Conservation (phyloP, 2,113 vertebrate genomes). For the Galeopterus variegatus region DNA sequence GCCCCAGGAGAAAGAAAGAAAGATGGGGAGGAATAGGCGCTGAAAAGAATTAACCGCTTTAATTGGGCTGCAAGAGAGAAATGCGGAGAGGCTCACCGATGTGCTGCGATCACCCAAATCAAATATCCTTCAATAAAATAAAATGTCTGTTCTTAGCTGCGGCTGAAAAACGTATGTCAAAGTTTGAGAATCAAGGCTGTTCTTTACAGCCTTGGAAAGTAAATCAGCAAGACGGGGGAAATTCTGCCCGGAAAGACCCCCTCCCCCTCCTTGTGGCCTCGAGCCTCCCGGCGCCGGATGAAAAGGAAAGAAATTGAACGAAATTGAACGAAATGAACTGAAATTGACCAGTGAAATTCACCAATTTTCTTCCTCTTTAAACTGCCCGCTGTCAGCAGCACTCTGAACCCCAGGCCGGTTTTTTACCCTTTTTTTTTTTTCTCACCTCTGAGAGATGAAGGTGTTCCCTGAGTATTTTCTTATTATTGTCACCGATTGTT, state of each 20-base stretch:
- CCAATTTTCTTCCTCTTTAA: slow-evolving; percentile 86
- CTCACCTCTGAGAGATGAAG: slow-evolving; percentile 80
- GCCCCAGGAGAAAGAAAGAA: slow-evolving; percentile 76
- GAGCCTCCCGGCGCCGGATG: slow-evolving; percentile 78
- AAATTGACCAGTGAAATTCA: slow-evolving; percentile 86
- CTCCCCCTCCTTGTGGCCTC: slow-evolving; percentile 74
- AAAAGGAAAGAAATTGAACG: slow-evolving; percentile 87
- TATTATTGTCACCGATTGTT: slow-evolving; percentile 79
- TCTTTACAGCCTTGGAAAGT: slow-evolving; percentile 63
- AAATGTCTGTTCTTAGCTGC: slow-evolving; percentile 55
- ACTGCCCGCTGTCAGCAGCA: slow-evolving; percentile 78
- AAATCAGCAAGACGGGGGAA: slow-evolving; percentile 67
- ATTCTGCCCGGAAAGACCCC: slow-evolving; percentile 75
- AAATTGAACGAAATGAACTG: slow-evolving; percentile 87
- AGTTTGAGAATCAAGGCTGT: slow-evolving; percentile 68
- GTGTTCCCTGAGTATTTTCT: slow-evolving; percentile 83
- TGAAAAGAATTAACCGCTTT: slow-evolving; percentile 82
- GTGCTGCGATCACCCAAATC: slow-evolving; percentile 69
- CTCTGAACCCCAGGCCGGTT: slow-evolving; percentile 77
- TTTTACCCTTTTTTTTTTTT: slow-evolving; percentile 67
- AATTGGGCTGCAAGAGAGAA: slow-evolving; percentile 77
- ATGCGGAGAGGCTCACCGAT: slow-evolving; percentile 32
- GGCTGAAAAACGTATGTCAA: slow-evolving; percentile 25
- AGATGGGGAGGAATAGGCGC: slow-evolving; percentile 72
- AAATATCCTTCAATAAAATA: slow-evolving; percentile 62